These are phyloP conservation scores for Drosophila robusta DNA, from an alignment of 2,888 invertebrate species.

Conservation along the genomic window DNA sequence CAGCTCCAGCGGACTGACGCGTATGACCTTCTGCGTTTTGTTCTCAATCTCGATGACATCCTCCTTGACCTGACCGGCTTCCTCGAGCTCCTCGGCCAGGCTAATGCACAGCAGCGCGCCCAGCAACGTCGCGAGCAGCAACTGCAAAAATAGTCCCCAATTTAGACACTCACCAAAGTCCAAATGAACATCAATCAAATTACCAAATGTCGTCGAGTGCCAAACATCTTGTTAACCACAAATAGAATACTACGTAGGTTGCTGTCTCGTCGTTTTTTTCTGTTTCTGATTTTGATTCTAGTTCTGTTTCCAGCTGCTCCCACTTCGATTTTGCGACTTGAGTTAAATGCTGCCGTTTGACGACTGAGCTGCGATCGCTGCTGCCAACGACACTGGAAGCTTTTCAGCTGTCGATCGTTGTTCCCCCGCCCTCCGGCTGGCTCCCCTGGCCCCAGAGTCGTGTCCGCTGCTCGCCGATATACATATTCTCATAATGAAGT, in stretches of 20 bases:
- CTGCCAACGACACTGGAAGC: conserved; percentile 62
- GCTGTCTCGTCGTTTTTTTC: neutral
- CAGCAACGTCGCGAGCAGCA: conserved; percentile 29
- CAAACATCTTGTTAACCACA: conserved; percentile 54
- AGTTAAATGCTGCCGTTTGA: conserved; percentile 74
- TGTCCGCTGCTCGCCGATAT: conserved; percentile 4
- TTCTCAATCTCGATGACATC: conserved; percentile 81
- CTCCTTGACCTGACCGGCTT: conserved; percentile 63
- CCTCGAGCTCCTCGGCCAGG: conserved; percentile 26
- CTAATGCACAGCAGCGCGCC: conserved; percentile 6
- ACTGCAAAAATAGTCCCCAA: conserved; percentile 17
- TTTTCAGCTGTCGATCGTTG: conserved; percentile 38
- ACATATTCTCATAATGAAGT: conserved; percentile 55
- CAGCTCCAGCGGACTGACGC: conserved; percentile 79
- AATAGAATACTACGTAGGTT: conserved; percentile 26
- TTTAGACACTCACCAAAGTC: conserved; percentile 4
- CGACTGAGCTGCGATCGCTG: conserved; percentile 68
- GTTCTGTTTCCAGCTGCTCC: conserved; percentile 34
- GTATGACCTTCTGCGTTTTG: conserved; percentile 80
- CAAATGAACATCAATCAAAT: conserved; percentile 49
- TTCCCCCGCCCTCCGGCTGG: neutral
- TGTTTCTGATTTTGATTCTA: conserved; percentile 21
- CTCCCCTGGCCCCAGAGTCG: neutral
- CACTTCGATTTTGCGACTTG: conserved; percentile 67
- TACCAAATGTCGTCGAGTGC: conserved; percentile 66